These are phyloP conservation scores for Callyntrura sp. DNA, from an alignment of 2,888 invertebrate species.

Conservation along the genomic window DNA sequence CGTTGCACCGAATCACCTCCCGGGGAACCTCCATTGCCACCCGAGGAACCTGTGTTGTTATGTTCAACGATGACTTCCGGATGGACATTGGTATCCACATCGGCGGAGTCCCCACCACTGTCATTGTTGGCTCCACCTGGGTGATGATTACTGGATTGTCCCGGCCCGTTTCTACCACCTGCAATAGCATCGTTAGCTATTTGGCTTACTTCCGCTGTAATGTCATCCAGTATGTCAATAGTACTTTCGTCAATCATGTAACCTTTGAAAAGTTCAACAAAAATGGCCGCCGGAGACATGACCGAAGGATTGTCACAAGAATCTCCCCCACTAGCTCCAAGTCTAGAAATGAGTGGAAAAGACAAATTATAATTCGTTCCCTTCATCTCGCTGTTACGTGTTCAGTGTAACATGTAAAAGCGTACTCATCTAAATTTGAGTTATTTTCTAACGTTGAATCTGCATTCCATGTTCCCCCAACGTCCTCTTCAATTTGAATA, in stretches of 20 bases:
- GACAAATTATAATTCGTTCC: neutral
- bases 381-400: too few species aligned
- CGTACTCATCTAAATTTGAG: slow-evolving; percentile 48
- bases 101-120: slow-evolving; percentile 62
- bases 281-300: slow-evolving; percentile 64
- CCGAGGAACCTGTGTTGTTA: neutral
- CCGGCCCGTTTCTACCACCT: neutral
- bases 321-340: slow-evolving; percentile 51
- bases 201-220: slow-evolving; percentile 30
- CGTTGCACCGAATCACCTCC: slow-evolving; percentile 25
- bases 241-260: slow-evolving; percentile 63
- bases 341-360: slow-evolving; percentile 2
- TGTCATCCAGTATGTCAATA: slow-evolving; percentile 50
- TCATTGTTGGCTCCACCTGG: slow-evolving; percentile 55
- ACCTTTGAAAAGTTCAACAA: slow-evolving; percentile 65
- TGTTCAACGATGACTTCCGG: slow-evolving; percentile 60
- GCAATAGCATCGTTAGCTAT: slow-evolving; percentile 29
- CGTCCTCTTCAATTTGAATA: slow-evolving; percentile 17
- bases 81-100: slow-evolving; percentile 52
- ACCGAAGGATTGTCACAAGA: slow-evolving; percentile 25
- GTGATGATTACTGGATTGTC: slow-evolving; percentile 40
- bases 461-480: slow-evolving; percentile 32
- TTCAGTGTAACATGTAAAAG: neutral
- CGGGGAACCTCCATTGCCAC: neutral
- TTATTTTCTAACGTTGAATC: slow-evolving; percentile 14